Conservation (phyloP, 53 echinoderm and acorn worm genomes). For the Hippasteria phrygiana region DNA sequence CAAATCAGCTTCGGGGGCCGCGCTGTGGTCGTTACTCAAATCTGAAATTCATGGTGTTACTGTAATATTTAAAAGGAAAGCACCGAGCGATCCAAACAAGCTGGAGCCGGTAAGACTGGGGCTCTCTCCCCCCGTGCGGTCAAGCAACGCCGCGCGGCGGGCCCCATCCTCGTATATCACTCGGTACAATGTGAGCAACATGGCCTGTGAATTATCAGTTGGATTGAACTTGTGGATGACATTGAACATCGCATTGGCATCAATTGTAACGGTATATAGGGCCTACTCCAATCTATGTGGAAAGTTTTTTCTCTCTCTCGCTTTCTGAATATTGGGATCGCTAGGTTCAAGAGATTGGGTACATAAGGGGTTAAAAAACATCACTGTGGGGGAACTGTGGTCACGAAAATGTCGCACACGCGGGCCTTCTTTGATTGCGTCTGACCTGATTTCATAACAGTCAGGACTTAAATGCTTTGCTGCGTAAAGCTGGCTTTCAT, state of each 20-base stretch:
- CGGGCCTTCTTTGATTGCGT: too few relatives aligned
- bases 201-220: slow-evolving; percentile 28
- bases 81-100: slow-evolving; percentile 39
- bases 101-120: slow-evolving; percentile 49
- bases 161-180: slow-evolving; percentile 31
- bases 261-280: background rate
- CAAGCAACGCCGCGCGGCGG: slow-evolving; percentile 19
- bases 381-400: too few relatives aligned
- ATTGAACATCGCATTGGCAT: slow-evolving; percentile 22
- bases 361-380: too few relatives aligned
- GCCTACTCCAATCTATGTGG: background rate
- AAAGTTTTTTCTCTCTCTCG: too few relatives aligned
- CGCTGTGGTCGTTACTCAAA: slow-evolving; percentile 10
- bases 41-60: slow-evolving; percentile 19
- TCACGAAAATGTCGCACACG: too few relatives aligned
- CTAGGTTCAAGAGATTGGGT: too few relatives aligned
- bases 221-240: slow-evolving; percentile 42
- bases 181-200: slow-evolving; percentile 10
- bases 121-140: background rate
- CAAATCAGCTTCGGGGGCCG: slow-evolving; percentile 44
- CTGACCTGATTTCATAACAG: too few relatives aligned
- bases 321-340: too few relatives aligned
- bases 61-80: slow-evolving; percentile 27
- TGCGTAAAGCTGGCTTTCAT: too few relatives aligned
- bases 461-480: too few relatives aligned